Evolutionary conservation across 2,113 vertebrate species (phyloP).

Genomic region (Zapus hudsonius): DNA sequence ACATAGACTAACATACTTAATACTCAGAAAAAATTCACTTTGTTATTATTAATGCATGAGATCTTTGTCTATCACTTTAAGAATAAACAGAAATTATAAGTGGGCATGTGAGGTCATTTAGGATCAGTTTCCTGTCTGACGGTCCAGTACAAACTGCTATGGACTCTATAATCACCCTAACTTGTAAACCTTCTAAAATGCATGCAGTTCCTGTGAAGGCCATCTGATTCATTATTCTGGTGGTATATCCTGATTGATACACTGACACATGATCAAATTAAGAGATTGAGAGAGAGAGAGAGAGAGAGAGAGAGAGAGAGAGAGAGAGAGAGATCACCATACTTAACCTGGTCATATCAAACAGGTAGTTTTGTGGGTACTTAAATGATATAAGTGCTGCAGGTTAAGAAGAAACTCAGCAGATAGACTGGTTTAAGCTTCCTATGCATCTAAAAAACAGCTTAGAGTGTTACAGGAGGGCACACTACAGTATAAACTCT

Average conservation of each 20-base stretch:
- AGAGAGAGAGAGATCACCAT: background rate
- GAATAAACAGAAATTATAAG: background rate
- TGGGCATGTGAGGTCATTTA: background rate
- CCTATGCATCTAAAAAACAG: background rate
- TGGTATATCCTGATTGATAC: background rate
- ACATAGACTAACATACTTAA: background rate
- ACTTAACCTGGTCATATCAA: background rate
- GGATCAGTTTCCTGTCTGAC: background rate
- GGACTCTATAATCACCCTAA: background rate
- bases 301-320: background rate
- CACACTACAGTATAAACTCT: background rate
- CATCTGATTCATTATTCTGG: background rate
- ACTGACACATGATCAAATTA: background rate
- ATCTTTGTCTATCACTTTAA: background rate
- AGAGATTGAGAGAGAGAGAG: too few relatives aligned
- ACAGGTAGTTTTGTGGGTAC: background rate
- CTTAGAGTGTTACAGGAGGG: background rate
- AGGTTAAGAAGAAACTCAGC: background rate
- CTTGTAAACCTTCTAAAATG: background rate
- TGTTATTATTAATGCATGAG: background rate
- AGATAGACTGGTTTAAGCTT: background rate
- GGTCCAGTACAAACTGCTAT: background rate
- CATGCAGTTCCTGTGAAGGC: background rate
- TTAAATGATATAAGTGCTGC: background rate
- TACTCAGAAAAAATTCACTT: background rate